Evolutionary conservation across 2,113 vertebrate species (phyloP).

Genomic region (Anguilla japonica): DNA sequence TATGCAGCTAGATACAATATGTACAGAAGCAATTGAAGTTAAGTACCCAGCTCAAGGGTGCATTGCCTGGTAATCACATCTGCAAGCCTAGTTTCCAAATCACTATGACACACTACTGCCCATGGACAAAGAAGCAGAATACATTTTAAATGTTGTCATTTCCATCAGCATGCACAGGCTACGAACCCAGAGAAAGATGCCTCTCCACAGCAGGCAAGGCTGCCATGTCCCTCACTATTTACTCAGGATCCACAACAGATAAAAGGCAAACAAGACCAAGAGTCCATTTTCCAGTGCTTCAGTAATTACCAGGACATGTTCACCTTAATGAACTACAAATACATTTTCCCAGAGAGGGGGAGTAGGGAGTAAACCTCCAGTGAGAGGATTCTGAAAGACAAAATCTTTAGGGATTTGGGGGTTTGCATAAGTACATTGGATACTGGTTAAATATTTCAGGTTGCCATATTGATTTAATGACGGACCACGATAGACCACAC

Average conservation of each 20-base stretch:
- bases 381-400: too few relatives aligned
- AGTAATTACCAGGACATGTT: background rate
- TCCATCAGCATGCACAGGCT: background rate
- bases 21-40: too few relatives aligned
- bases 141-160: background rate
- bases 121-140: background rate
- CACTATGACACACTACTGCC: too few relatives aligned
- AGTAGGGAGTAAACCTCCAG: background rate
- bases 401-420: background rate
- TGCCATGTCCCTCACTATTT: background rate
- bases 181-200: background rate
- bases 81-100: too few relatives aligned
- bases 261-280: background rate
- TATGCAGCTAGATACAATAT: too few relatives aligned
- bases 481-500: background rate
- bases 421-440: too few relatives aligned
- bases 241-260: background rate
- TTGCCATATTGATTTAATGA: background rate
- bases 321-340: background rate
- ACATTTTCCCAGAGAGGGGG: background rate
- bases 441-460: too few relatives aligned
- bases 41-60: too few relatives aligned
- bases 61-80: too few relatives aligned
- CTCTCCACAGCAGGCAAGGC: background rate
- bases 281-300: background rate